Evolutionary conservation across 2,797 vertebrate genomes (phyloP), one percentile per base, ranked within the genome.

Genomic region (Leptodactylus fallax): DNA sequence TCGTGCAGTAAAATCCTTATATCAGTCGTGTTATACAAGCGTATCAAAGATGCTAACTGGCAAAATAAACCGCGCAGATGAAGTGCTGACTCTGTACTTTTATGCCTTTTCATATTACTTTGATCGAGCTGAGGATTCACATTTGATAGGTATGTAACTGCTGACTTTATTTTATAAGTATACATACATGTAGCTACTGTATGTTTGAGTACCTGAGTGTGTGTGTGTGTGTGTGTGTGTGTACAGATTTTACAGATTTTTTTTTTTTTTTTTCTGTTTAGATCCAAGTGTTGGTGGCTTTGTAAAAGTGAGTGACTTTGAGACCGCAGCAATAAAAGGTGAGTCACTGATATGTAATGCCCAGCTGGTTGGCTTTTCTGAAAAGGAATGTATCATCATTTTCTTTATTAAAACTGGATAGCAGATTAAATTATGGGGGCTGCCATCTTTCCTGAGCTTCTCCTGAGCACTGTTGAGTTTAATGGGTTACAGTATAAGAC

Each of bases 21-120:
- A 96, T 0, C 93, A 97, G 87, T 94, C 96, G 9, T 99, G 97
- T 88, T 93, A 92, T 19, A 91, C 79, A 81, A 95, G 95, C 89
- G 96, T 99, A 88, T 93, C 95, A 16, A 96, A 97, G 90, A 87
- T 97, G 90, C 95, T 99, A n/a, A 95, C 91, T 79, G 93, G 89
- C 83, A 97, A 95, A 90, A 95, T 99, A 81, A 92, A 92, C 45
- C 94, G 90, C 87, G 93, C 91, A 2, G 91, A 93, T 0, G 97
- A 97, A 90, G 95, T 93, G 1, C 94, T 93, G 21, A 89, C 94
- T 16, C 72, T 96, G 87, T 95, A 97, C 65, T 98, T 99, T 89
- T 98, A 98, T 71, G 96, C 97, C 1, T 98, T 98, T 91, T 97
- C 97, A 60, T 99, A 96, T 92, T 99, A 99, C 92, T 98, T 98